Conservation (phyloP, 2,113 vertebrate species). For the Motacilla tschutschensis region DNA sequence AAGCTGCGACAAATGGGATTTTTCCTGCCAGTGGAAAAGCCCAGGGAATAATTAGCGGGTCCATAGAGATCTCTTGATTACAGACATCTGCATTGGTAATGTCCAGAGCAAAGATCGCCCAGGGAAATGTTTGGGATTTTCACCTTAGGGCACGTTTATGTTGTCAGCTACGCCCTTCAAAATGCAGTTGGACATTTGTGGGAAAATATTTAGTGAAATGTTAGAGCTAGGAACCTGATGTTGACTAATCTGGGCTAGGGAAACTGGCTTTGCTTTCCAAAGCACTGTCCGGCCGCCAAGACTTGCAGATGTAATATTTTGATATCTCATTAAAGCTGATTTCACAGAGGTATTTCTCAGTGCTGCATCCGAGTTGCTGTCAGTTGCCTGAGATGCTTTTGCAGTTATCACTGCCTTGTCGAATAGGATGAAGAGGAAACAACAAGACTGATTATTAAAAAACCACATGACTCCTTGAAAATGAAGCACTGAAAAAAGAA, state of each 20-base stretch:
- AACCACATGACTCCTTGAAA: conserved; percentile 47
- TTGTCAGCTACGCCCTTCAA: conserved; percentile 73
- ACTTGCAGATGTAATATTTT: conserved; percentile 70
- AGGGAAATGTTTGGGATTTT: conserved; percentile 71
- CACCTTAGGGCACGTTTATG: conserved; percentile 75
- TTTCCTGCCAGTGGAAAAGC: conserved; percentile 73
- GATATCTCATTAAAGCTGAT: conserved; percentile 70
- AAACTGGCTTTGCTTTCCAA: conserved; percentile 64
- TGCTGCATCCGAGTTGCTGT: background rate
- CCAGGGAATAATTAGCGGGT: conserved; percentile 75
- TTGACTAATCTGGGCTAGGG: conserved; percentile 67
- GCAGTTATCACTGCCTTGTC: background rate
- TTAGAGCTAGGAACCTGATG: conserved; percentile 72
- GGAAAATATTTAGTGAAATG: conserved; percentile 80
- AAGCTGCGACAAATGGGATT: conserved; percentile 73
- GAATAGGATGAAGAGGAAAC: conserved; percentile 8
- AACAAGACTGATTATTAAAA: conserved; percentile 21
- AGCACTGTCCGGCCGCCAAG: conserved; percentile 66
- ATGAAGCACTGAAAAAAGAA: conserved; percentile 34
- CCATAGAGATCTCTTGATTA: conserved; percentile 67
- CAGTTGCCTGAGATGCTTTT: background rate
- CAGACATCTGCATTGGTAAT: conserved; percentile 70
- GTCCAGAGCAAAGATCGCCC: conserved; percentile 56
- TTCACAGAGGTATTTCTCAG: conserved; percentile 52
- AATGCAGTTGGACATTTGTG: conserved; percentile 74